These are phyloP conservation scores for Crypturellus undulatus DNA, from an alignment of 2,113 vertebrate genomes.

Conservation along the genomic window DNA sequence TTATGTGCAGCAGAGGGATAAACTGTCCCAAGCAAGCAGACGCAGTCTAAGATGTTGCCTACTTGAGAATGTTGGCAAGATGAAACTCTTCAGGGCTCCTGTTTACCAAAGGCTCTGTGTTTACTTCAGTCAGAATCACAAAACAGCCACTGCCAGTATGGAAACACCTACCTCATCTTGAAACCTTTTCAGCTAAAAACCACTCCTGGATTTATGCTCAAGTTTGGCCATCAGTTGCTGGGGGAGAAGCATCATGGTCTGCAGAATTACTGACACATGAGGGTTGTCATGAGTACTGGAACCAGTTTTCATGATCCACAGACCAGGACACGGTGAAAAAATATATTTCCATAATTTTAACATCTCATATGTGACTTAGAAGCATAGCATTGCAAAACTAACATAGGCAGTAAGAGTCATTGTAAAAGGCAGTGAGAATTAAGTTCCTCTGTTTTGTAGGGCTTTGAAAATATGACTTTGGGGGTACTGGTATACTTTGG, in stretches of 20 bases:
- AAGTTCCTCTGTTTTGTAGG: neutral
- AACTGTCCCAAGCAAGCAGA: neutral
- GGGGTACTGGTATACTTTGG: neutral
- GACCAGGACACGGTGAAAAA: neutral
- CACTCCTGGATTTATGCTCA: neutral
- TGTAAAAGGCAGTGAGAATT: neutral
- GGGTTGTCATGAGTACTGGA: neutral
- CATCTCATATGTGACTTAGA: neutral
- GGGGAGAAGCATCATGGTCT: too few relatives aligned
- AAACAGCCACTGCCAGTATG: neutral
- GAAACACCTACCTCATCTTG: neutral
- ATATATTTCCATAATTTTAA: neutral
- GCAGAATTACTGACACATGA: neutral
- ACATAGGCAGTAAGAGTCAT: neutral
- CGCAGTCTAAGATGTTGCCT: neutral
- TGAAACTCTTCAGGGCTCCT: neutral
- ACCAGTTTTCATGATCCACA: neutral
- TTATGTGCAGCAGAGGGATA: neutral
- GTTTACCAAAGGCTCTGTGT: neutral
- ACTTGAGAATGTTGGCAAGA: neutral
- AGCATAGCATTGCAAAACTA: neutral
- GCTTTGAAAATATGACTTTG: neutral
- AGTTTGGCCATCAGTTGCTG: neutral
- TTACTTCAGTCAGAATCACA: neutral
- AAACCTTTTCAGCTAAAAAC: neutral